Percentiles rank a stretch among this genome's conserved stretches.
Conservation (phyloP, 1,140 invertebrate genomes). For the Penaeus indicus region DNA sequence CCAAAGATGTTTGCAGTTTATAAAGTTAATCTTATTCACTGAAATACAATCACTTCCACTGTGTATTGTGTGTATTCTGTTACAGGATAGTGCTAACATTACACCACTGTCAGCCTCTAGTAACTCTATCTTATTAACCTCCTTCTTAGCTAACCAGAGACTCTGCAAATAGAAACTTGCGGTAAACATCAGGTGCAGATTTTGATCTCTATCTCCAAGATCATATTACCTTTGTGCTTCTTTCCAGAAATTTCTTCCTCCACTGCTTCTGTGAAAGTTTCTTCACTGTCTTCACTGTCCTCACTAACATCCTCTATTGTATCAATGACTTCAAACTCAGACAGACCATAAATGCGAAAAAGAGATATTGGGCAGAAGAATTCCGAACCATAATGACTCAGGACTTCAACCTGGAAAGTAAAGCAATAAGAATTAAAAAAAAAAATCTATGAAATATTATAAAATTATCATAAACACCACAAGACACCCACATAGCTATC, state of each 20-base stretch:
- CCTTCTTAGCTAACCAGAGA: no score
- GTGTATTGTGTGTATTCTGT: no score
- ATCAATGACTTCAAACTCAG: constrained; percentile 84
- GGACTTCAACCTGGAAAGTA: constrained; percentile 79
- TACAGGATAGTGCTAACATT: no score
- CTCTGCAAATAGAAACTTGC: not conserved
- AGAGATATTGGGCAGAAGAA: constrained; percentile 97
- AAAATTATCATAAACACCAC: constrained; percentile 16
- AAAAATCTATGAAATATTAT: not conserved
- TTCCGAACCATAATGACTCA: constrained; percentile 94
- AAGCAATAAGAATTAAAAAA: constrained; percentile 23
- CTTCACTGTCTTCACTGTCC: constrained; percentile 58
- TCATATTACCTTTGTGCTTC: constrained; percentile 51
- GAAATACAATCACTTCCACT: no score
- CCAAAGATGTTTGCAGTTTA: no score
- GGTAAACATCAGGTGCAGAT: not conserved
- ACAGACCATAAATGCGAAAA: constrained; percentile 91
- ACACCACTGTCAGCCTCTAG: no score
- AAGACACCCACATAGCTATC: not conserved
- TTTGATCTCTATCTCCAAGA: not conserved
- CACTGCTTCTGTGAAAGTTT: constrained; percentile 1
- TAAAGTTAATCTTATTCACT: no score
- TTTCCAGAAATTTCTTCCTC: constrained; percentile 34
- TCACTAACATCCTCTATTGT: constrained; percentile 56
- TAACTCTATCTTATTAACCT: no score